These are phyloP conservation scores for Tenebrio molitor DNA, from an alignment of 1,140 invertebrate genomes.

Conservation along the genomic window DNA sequence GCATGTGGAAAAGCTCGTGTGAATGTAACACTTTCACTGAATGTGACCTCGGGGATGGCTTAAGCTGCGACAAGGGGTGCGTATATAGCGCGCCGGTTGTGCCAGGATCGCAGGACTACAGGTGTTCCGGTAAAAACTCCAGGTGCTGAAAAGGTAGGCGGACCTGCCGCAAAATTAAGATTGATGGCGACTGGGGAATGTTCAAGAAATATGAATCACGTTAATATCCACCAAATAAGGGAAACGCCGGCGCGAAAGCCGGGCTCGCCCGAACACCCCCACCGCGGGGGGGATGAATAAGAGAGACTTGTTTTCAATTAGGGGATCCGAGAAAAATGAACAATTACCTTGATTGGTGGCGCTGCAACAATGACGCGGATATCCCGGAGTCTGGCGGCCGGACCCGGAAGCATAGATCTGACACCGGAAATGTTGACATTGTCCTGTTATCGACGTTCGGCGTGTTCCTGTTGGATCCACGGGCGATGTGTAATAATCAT, in stretches of 20 bases:
- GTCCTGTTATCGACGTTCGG: conserved; percentile 58
- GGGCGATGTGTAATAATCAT: conserved; percentile 54
- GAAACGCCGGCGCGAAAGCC: background rate
- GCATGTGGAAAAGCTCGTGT: conserved; percentile 33
- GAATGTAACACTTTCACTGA: conserved; percentile 40
- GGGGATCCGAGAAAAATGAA: background rate
- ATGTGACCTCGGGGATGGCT: conserved; percentile 39
- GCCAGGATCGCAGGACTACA: conserved; percentile 36
- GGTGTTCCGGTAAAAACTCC: conserved; percentile 44
- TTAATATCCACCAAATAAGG: conserved; percentile 3
- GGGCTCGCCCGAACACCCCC: background rate
- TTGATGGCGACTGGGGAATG: conserved; percentile 30
- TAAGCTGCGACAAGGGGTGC: conserved; percentile 13
- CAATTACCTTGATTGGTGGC: conserved; percentile 27
- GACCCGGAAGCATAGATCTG: conserved; percentile 56
- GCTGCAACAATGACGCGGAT: conserved; percentile 44
- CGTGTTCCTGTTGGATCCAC: conserved; percentile 41
- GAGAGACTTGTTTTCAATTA: too few relatives aligned
- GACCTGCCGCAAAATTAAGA: conserved; percentile 31
- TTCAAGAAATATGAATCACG: conserved; percentile 31
- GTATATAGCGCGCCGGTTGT: background rate
- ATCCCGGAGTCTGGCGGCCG: conserved; percentile 51
- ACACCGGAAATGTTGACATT: conserved; percentile 59
- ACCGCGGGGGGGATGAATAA: too few relatives aligned
- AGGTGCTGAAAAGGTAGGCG: conserved; percentile 48